phyloP scores from a whole-genome alignment of 2,888 invertebrate genomes.

The Tillus elongatus region DNA sequence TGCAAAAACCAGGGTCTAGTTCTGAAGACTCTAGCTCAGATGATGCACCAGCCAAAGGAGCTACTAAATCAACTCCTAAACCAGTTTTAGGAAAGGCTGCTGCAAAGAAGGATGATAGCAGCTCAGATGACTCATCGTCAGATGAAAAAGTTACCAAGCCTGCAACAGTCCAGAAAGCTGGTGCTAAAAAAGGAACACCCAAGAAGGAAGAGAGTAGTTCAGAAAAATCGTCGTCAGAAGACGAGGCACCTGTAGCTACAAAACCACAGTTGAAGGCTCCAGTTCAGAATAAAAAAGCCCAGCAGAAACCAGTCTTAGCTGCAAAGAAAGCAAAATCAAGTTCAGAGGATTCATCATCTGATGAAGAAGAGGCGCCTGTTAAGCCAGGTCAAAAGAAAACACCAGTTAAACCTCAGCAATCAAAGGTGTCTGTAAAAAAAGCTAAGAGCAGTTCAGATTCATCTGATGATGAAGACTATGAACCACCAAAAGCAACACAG shows the following conservation, averaged over 20 bases:
- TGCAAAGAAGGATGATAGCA: conserved; percentile 23
- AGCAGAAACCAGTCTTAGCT: conserved; percentile 8
- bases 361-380: conserved; percentile 29
- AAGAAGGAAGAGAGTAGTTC: conserved; percentile 24
- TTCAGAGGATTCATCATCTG: conserved; percentile 28
- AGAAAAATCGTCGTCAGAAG: conserved; percentile 20
- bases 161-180: conserved; percentile 8
- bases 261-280: conserved; percentile 14
- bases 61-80: conserved; percentile 9
- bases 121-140: conserved; percentile 24
- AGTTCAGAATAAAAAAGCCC: too few species aligned
- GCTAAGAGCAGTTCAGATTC: conserved; percentile 40
- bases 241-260: conserved; percentile 17
- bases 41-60: conserved; percentile 25
- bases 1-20: conserved; percentile 12
- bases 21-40: conserved; percentile 21
- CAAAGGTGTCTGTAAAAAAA: conserved; percentile 24
- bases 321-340: conserved; percentile 23
- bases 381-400: conserved; percentile 20
- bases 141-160: conserved; percentile 26
- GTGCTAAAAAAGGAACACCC: conserved; percentile 22
- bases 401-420: conserved; percentile 20
- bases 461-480: conserved; percentile 39
- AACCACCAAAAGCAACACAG: conserved; percentile 14
- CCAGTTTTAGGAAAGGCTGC: conserved; percentile 12